Conservation (phyloP, 2,113 vertebrate species). For the Bos javanicus region DNA sequence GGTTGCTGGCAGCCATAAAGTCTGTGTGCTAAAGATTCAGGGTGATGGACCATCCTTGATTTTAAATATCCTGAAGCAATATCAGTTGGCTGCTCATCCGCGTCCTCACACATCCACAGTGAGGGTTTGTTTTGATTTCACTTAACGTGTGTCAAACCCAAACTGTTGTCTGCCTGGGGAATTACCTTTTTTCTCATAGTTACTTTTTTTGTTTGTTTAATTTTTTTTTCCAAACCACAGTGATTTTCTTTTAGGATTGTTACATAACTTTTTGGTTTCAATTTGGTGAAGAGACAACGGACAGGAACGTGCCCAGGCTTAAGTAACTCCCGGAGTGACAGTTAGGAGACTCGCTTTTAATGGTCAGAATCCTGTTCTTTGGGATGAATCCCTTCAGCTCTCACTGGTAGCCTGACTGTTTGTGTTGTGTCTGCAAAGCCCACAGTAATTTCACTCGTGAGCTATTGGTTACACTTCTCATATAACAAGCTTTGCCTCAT, state of each 20-base stretch:
- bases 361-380: background rate
- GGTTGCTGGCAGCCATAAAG: background rate
- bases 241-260: conserved; percentile 30
- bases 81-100: background rate
- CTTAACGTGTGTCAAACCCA: conserved; percentile 32
- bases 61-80: background rate
- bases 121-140: conserved; percentile 36
- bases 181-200: conserved; percentile 1
- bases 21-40: background rate
- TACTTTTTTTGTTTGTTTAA: background rate
- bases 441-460: background rate
- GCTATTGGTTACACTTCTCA: conserved; percentile 11
- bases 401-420: background rate
- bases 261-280: conserved; percentile 55
- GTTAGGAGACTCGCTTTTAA: background rate
- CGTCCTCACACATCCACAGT: background rate
- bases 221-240: background rate
- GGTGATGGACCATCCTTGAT: background rate
- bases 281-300: conserved; percentile 34
- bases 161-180: background rate
- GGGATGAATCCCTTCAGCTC: background rate
- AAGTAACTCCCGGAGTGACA: conserved; percentile 20
- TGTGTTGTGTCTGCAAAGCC: conserved; percentile 35
- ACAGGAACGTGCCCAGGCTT: conserved; percentile 14
- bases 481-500: background rate